Percentiles rank a stretch among this genome's conserved stretches.
Conservation (phyloP, 2,113 vertebrate species). For the Gallinago paraguaiae region DNA sequence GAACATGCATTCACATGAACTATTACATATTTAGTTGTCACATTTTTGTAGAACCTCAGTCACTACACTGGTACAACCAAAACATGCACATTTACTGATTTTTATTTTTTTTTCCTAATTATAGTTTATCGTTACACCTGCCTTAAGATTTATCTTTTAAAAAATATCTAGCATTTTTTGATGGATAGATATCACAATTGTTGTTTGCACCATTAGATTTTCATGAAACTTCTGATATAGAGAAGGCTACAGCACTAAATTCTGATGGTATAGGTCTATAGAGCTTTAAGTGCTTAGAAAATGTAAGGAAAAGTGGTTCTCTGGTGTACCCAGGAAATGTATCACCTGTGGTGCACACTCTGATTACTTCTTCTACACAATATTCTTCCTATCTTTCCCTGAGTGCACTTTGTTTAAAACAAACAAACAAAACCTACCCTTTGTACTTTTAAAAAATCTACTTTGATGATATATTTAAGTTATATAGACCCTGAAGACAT, state of each 20-base stretch:
- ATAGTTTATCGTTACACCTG: background rate
- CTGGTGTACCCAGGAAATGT: background rate
- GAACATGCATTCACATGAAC: background rate
- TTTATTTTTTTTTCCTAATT: background rate
- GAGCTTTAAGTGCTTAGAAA: background rate
- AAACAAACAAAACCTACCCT: background rate
- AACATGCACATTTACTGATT: background rate
- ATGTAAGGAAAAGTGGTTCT: background rate
- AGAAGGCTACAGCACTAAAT: background rate
- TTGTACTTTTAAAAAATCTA: background rate
- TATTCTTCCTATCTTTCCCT: background rate
- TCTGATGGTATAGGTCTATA: background rate
- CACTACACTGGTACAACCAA: background rate
- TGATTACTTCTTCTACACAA: background rate
- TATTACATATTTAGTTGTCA: background rate
- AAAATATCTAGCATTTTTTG: background rate
- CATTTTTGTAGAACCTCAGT: background rate
- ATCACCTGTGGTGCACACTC: accelerated
- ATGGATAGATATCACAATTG: background rate
- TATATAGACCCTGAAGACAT: background rate
- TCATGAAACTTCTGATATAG: background rate
- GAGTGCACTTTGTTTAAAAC: background rate
- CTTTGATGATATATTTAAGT: background rate
- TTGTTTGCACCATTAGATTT: background rate
- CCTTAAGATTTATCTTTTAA: background rate